Evolutionary conservation across 2,113 vertebrate genomes (phyloP).

Genomic region (Rhinolophus ferrumequinum): DNA sequence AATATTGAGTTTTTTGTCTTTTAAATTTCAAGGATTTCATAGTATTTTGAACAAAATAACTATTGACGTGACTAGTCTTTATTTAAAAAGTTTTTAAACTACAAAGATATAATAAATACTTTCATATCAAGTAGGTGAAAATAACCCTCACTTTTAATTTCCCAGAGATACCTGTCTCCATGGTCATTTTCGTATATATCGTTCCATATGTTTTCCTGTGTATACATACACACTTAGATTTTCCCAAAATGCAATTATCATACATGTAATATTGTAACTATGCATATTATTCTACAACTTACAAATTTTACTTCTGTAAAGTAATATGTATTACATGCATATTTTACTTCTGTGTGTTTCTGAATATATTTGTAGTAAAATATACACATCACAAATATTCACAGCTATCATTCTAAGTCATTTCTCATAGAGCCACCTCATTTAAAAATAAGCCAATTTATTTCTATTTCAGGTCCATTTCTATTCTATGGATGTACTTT

Average conservation of each 20-base stretch:
- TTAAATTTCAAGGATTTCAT: constrained; percentile 13
- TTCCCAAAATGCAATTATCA: background rate
- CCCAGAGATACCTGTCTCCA: background rate
- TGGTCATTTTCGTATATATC: background rate
- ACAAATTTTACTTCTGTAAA: background rate
- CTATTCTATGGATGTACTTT: background rate
- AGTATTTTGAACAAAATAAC: constrained; percentile 19
- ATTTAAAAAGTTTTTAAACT: constrained; percentile 27
- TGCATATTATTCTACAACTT: background rate
- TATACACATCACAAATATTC: background rate
- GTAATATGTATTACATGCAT: background rate
- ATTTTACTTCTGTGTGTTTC: constrained; percentile 22
- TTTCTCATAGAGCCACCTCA: background rate
- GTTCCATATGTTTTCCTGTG: background rate
- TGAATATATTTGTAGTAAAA: constrained; percentile 1
- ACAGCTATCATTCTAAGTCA: background rate
- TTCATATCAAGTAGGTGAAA: background rate
- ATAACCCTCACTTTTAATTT: background rate
- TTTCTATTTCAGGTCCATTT: background rate
- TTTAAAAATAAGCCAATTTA: background rate
- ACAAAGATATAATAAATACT: background rate
- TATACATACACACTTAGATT: background rate
- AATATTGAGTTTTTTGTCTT: constrained; percentile 22
- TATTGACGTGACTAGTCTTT: background rate
- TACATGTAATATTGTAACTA: background rate